A percentile compares a stretch with the other conserved stretches of the same genome.
phyloP scores from a whole-genome alignment of 92 coral and sea anemone species.

The Phenganax subtilis region DNA sequence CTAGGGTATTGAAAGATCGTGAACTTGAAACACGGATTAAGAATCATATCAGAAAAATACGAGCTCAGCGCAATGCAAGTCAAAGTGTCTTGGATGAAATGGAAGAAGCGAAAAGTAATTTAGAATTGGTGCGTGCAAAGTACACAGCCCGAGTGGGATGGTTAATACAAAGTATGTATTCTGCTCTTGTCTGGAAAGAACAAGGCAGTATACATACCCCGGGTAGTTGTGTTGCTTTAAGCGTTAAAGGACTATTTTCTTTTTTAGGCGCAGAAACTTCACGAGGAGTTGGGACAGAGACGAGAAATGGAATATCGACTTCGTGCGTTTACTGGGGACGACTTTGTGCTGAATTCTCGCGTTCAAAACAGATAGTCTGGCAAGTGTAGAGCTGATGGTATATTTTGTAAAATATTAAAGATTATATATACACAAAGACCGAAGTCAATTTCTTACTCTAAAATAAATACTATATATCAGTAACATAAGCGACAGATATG shows the following conservation, averaged over 20 bases:
- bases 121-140: slow-evolving; percentile 64
- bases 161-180: background rate
- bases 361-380: slow-evolving; percentile 5
- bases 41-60: slow-evolving; percentile 74
- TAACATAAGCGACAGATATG: too few species aligned
- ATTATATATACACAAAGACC: background rate
- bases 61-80: slow-evolving; percentile 66
- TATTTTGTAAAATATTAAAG: background rate
- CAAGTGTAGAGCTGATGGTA: background rate
- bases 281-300: slow-evolving; percentile 74
- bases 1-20: slow-evolving; percentile 74
- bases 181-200: background rate
- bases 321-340: slow-evolving; percentile 94
- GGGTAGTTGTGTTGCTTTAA: too few species aligned
- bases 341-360: slow-evolving; percentile 48
- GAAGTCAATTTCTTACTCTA: too few species aligned
- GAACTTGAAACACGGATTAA: slow-evolving; percentile 74
- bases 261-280: slow-evolving; percentile 75
- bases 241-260: background rate
- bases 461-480: too few species aligned
- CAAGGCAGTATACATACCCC: background rate
- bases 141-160: background rate
- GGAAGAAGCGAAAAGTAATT: slow-evolving; percentile 74
- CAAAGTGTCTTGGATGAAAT: slow-evolving; percentile 70
- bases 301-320: slow-evolving; percentile 81